Evolutionary conservation across 2,797 vertebrate species (phyloP).

Genomic region (Tauraco hartlaubi): DNA sequence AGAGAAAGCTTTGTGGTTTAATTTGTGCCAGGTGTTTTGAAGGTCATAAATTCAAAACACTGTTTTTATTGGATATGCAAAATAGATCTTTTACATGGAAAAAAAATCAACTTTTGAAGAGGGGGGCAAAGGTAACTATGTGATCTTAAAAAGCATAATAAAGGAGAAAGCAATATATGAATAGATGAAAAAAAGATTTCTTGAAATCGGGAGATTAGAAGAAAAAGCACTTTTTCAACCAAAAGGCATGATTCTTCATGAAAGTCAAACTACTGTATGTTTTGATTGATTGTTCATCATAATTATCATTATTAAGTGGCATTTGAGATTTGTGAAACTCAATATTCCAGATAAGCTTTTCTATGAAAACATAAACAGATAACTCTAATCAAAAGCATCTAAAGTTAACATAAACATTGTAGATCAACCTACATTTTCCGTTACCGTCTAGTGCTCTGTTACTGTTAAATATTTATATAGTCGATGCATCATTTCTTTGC

Average conservation of each 20-base stretch:
- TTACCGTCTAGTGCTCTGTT: neutral
- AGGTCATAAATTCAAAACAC: neutral
- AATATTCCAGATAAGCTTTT: neutral
- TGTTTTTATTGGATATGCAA: neutral
- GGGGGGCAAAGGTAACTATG: neutral
- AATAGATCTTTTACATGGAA: neutral
- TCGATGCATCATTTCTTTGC: neutral
- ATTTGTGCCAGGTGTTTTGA: neutral
- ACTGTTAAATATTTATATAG: neutral
- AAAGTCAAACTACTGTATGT: neutral
- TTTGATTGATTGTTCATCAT: neutral
- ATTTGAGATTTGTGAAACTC: neutral
- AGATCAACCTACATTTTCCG: neutral
- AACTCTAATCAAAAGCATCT: neutral
- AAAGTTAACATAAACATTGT: neutral
- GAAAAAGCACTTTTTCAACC: neutral
- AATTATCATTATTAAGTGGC: neutral
- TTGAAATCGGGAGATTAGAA: neutral
- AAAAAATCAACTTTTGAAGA: neutral
- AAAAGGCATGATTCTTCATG: neutral
- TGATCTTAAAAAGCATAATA: neutral
- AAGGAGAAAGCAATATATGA: neutral
- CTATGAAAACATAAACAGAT: neutral
- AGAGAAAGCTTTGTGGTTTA: neutral
- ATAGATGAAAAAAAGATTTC: neutral